Evolutionary conservation across 1,140 invertebrate species (phyloP).

Genomic region (Drosophila melanica): DNA sequence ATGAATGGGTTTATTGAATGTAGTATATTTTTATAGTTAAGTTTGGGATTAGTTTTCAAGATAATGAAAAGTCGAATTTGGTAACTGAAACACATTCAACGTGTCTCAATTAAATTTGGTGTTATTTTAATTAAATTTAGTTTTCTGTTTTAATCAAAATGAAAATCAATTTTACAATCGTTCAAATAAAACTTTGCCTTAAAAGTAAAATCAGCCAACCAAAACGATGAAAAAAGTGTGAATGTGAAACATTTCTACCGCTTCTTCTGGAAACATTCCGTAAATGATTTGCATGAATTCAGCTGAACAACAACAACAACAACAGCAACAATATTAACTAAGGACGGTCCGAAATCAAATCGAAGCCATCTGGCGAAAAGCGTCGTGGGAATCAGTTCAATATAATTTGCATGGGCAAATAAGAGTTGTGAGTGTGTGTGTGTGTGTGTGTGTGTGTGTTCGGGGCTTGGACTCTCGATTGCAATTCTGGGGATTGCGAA

Average conservation of each 20-base stretch:
- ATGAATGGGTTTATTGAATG: no score
- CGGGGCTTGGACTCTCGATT: conserved; percentile 24
- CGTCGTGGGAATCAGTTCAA: conserved; percentile 82
- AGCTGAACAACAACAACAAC: conserved; percentile 1
- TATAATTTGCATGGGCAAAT: conserved; percentile 74
- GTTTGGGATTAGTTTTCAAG: no score
- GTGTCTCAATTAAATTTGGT: neutral
- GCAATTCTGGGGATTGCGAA: conserved; percentile 51
- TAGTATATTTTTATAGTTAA: no score
- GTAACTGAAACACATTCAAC: no score
- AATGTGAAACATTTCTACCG: conserved; percentile 54
- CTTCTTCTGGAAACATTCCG: conserved; percentile 55
- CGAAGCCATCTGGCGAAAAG: conserved; percentile 74
- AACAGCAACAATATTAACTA: conserved; percentile 46
- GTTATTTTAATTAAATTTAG: no score
- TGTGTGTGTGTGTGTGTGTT: conserved; percentile 44
- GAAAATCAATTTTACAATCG: no score
- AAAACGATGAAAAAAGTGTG: conserved; percentile 32
- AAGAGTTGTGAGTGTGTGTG: conserved; percentile 48
- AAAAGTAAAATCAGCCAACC: conserved; percentile 17
- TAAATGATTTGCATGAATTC: conserved; percentile 76
- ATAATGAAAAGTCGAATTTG: no score
- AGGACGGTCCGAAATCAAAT: conserved; percentile 70
- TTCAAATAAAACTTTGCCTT: neutral
- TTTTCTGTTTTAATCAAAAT: no score